Conservation (phyloP, 2,797 vertebrate genomes). For the Agapornis canus region DNA sequence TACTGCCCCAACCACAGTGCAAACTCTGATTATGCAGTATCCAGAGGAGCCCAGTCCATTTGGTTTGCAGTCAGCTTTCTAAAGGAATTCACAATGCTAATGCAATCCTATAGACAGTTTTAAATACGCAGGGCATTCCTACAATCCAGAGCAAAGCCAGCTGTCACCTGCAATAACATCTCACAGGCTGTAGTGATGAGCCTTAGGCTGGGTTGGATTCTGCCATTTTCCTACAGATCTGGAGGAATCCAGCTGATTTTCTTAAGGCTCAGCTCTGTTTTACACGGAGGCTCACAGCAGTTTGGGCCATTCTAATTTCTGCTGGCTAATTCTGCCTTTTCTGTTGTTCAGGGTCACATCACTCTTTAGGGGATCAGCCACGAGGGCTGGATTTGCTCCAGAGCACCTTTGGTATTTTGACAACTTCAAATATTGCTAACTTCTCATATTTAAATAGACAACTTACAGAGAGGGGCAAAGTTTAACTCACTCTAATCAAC, state of each 20-base stretch:
- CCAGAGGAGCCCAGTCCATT: neutral
- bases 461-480: constrained; percentile 65
- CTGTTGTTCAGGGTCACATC: constrained; percentile 9
- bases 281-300: neutral
- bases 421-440: constrained; percentile 54
- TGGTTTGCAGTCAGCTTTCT: neutral
- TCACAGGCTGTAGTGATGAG: accelerated
- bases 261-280: neutral
- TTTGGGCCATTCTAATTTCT: neutral
- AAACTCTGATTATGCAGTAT: neutral
- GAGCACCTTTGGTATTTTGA: constrained; percentile 63
- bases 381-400: constrained; percentile 41
- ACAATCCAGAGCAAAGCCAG: neutral
- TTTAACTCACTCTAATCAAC: constrained; percentile 78
- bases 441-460: constrained; percentile 64
- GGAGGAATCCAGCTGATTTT: neutral
- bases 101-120: neutral
- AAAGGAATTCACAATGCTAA: neutral
- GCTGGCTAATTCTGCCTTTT: neutral
- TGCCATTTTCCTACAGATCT: neutral
- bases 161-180: neutral
- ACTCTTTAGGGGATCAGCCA: neutral
- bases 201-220: neutral
- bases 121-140: neutral
- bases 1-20: neutral